These are phyloP conservation scores for Synchiropus splendidus DNA, from an alignment of 2,113 vertebrate species.

Conservation along the genomic window DNA sequence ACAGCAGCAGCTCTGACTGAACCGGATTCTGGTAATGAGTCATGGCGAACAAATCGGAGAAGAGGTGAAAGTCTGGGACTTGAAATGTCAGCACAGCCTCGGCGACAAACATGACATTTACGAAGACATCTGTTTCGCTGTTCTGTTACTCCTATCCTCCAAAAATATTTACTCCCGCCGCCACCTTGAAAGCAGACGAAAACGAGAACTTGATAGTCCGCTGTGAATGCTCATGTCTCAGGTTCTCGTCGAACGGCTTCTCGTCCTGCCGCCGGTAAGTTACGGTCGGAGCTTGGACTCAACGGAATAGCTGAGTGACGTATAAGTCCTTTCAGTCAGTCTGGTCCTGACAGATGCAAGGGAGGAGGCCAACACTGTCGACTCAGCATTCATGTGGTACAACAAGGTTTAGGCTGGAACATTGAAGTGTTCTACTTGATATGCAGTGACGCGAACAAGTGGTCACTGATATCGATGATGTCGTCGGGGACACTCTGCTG, in stretches of 20 bases:
- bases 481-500: conserved; percentile 62
- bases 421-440: conserved; percentile 26
- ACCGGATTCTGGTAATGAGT: conserved; percentile 56
- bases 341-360: no score
- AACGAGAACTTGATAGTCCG: no score
- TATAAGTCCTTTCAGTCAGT: no score
- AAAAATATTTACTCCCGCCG: conserved; percentile 54
- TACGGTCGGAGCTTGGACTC: no score
- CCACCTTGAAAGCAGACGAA: neutral
- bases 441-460: conserved; percentile 39
- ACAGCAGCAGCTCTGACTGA: conserved; percentile 52
- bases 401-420: no score
- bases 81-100: conserved; percentile 61
- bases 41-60: conserved; percentile 33
- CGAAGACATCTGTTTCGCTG: conserved; percentile 59
- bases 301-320: no score
- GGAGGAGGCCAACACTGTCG: no score
- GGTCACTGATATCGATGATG: conserved; percentile 66
- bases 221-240: no score
- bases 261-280: no score
- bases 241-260: no score
- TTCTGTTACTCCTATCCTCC: conserved; percentile 35
- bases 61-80: conserved; percentile 54
- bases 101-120: conserved; percentile 65
- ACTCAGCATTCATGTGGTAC: no score